Evolutionary conservation across 2,113 vertebrate genomes (phyloP).

Genomic region (Hemibagrus wyckioides): DNA sequence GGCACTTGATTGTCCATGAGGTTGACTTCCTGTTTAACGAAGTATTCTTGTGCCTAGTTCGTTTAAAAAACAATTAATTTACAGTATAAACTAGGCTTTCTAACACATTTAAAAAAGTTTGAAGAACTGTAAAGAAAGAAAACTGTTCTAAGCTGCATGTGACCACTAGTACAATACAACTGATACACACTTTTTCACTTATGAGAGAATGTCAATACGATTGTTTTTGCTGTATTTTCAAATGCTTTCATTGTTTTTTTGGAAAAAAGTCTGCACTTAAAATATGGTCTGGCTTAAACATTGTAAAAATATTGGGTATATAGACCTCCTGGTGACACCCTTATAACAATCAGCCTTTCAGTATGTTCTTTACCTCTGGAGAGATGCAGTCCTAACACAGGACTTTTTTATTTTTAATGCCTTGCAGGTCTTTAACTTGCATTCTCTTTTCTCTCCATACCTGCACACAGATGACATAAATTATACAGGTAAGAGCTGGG

Average conservation of each 20-base stretch:
- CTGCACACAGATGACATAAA: constrained; percentile 70
- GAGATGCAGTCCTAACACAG: background rate
- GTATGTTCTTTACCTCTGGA: background rate
- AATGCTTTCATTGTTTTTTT: background rate
- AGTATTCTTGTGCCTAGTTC: background rate
- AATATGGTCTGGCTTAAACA: background rate
- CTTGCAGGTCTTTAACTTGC: constrained; percentile 3
- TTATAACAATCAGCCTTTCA: background rate
- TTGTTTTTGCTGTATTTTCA: background rate
- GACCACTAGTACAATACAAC: background rate
- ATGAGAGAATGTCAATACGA: background rate
- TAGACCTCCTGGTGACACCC: background rate
- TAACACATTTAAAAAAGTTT: background rate
- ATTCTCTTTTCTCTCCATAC: constrained; percentile 30
- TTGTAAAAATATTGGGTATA: background rate
- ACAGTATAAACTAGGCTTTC: background rate
- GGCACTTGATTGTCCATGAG: background rate
- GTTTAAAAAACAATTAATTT: background rate
- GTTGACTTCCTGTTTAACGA: background rate
- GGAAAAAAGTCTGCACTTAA: background rate
- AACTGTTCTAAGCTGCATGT: background rate
- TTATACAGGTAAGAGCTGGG: constrained; percentile 71
- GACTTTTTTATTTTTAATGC: background rate
- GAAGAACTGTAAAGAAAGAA: background rate
- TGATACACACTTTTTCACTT: background rate